Evolutionary conservation across 2,888 invertebrate species (phyloP).

Genomic region (Chrysolina oricalcia): DNA sequence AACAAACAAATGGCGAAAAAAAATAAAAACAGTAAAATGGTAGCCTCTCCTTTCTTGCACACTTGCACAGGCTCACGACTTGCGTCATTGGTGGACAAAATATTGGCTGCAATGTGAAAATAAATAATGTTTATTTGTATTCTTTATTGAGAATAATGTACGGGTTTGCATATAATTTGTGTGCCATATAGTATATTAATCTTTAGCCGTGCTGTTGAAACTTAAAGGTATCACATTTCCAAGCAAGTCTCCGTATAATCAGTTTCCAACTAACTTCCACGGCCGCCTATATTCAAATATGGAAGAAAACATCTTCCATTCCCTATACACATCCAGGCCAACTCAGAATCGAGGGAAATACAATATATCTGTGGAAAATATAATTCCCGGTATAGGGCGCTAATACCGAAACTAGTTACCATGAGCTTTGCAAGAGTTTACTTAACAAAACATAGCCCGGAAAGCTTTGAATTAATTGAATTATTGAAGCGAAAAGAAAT

Average conservation of each 20-base stretch:
- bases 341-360: constrained; percentile 21
- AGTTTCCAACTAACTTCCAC: neutral
- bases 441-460: constrained; percentile 70
- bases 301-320: neutral
- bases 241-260: neutral
- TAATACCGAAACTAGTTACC: constrained; percentile 69
- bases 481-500: constrained; percentile 74
- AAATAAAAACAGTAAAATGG: too few species aligned
- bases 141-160: too few species aligned
- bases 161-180: too few species aligned
- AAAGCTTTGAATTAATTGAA: constrained; percentile 72
- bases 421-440: constrained; percentile 67
- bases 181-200: too few species aligned
- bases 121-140: too few species aligned
- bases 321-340: neutral
- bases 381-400: constrained; percentile 51
- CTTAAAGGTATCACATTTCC: too few species aligned
- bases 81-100: too few species aligned
- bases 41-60: too few species aligned
- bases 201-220: too few species aligned
- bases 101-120: too few species aligned
- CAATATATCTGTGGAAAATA: constrained; percentile 22
- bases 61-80: too few species aligned
- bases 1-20: too few species aligned
- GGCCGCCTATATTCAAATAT: neutral